phyloP scores from a whole-genome alignment of 2,888 invertebrate genomes.

The Diarsia brunnea region DNA sequence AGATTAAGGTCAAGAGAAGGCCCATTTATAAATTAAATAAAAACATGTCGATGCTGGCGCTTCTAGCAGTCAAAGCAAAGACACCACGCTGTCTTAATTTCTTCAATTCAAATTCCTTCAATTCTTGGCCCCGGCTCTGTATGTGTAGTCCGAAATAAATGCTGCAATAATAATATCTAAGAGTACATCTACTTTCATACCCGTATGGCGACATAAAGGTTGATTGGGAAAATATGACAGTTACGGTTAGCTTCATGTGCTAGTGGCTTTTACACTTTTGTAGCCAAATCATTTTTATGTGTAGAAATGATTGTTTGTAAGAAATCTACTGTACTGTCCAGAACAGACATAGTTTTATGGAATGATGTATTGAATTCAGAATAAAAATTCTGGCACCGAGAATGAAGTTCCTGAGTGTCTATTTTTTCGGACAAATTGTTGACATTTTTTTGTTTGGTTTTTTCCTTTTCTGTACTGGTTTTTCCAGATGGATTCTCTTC shows the following conservation, averaged over 20 bases:
- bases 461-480: slow-evolving; percentile 3
- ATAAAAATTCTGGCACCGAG: background rate
- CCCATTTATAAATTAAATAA: too few relatives aligned
- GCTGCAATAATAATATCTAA: too few relatives aligned
- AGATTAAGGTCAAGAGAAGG: too few relatives aligned
- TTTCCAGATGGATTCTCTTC: background rate
- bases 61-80: background rate
- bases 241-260: too few relatives aligned
- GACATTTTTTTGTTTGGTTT: background rate
- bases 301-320: background rate
- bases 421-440: background rate
- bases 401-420: background rate
- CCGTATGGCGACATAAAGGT: background rate
- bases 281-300: background rate
- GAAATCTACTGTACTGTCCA: background rate
- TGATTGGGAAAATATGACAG: too few relatives aligned
- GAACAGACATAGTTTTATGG: slow-evolving; percentile 16
- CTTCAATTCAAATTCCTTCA: too few relatives aligned
- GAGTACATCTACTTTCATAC: background rate
- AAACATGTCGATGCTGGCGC: background rate
- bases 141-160: too few relatives aligned
- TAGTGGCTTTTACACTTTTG: background rate
- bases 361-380: slow-evolving; percentile 4
- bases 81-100: too few relatives aligned
- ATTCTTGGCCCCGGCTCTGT: background rate